These are phyloP conservation scores for Fundulus diaphanus DNA, from an alignment of 2,797 vertebrate species.

Conservation along the genomic window DNA sequence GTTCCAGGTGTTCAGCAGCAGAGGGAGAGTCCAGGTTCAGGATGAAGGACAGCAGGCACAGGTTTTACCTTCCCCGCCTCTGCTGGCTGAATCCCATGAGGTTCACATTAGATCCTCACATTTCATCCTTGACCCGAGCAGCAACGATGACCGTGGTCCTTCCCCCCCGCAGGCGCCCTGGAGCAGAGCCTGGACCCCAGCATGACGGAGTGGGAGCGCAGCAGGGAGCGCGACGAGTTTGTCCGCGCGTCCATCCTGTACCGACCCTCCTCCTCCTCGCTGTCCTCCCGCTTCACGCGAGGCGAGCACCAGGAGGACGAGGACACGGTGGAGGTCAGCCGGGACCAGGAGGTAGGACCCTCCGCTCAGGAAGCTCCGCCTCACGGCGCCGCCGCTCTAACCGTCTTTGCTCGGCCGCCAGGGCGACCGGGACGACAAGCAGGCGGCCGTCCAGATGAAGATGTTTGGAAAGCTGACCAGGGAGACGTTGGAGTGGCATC, in stretches of 20 bases:
- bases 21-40: no score
- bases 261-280: slow-evolving; percentile 78
- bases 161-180: slow-evolving; percentile 81
- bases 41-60: no score
- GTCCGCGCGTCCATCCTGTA: slow-evolving; percentile 88
- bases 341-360: slow-evolving; percentile 86
- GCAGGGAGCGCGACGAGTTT: slow-evolving; percentile 91
- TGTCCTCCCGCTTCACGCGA: slow-evolving; percentile 89
- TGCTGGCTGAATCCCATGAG: no score
- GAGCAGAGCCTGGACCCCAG: slow-evolving; percentile 81
- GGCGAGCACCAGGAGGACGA: slow-evolving; percentile 83
- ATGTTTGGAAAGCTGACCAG: slow-evolving; percentile 95
- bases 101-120: no score
- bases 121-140: no score
- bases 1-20: no score
- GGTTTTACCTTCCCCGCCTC: no score
- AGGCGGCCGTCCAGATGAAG: slow-evolving; percentile 92
- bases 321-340: slow-evolving; percentile 83
- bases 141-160: no score
- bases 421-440: slow-evolving; percentile 87
- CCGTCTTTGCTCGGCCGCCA: slow-evolving; percentile 52
- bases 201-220: slow-evolving; percentile 93
- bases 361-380: not conserved
- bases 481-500: slow-evolving; percentile 93
- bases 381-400: accelerated